Percentiles rank a stretch among this genome's conserved stretches.
Evolutionary conservation across 2,797 vertebrate genomes (phyloP).

Genomic region (Chiroxiphia lanceolata): DNA sequence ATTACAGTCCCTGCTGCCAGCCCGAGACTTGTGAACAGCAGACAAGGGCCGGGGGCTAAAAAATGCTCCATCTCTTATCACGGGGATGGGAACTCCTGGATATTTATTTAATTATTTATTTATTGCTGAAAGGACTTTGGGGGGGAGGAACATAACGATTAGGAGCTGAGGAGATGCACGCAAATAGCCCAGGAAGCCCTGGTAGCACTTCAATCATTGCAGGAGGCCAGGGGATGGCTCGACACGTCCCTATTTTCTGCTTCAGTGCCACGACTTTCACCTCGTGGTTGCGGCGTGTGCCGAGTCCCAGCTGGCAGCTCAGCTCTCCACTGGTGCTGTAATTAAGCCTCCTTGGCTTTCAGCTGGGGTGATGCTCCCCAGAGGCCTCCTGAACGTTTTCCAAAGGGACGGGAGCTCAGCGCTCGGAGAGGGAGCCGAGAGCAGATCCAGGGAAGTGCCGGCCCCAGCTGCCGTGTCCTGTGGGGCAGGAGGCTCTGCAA

Average conservation of each 20-base stretch:
- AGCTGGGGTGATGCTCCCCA: background rate
- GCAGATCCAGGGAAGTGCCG: fast-evolving
- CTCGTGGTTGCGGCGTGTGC: background rate
- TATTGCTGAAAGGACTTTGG: background rate
- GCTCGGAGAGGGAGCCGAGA: background rate
- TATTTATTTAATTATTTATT: background rate
- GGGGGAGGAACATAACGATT: background rate
- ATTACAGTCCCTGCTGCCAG: background rate
- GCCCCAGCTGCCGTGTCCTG: background rate
- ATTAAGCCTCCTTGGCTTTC: background rate
- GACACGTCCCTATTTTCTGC: conserved; percentile 48
- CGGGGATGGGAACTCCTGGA: background rate
- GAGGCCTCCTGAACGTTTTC: background rate
- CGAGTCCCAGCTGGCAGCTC: conserved; percentile 19
- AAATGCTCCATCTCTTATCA: background rate
- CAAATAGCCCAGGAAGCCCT: background rate
- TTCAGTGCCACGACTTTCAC: background rate
- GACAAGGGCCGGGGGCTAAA: background rate
- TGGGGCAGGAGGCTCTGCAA: background rate
- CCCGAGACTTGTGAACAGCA: background rate
- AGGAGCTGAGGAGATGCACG: background rate
- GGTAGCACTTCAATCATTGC: background rate
- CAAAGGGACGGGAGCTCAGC: background rate
- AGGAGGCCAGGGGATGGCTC: background rate
- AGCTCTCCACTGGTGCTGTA: background rate